Base-by-base conservation (phyloP, 2,113 vertebrate species). In the Emydocephalus ijimae region DNA sequence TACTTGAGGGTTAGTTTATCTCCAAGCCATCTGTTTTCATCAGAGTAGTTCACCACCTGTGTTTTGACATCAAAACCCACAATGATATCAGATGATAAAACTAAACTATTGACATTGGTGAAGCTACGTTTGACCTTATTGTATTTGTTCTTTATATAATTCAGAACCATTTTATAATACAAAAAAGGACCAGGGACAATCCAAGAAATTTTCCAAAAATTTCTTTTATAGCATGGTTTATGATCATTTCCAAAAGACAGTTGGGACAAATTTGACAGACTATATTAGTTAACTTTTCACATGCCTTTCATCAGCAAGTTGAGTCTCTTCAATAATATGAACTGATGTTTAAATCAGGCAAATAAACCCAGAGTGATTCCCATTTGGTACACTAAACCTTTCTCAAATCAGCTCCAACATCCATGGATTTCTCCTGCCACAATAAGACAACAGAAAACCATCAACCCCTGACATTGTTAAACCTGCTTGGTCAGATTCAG, bases 61-160 rank as follows among this genome's bases (percentile, higher is more conserved):
- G 45, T 87, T n/a, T 23, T 91, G 26, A 23, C 20, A 87, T 91
- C 34, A 43, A 23, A 86, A 48, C 15, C 34, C 34, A 81, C 43
- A 86, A 48, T 86, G 85, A 39, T 56, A 88, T n/a, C 86, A 88
- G 69, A 54, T 88, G n/a, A 64, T 54, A n/a, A 87, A 34, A 64
- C 43, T 64, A 52, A 34, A 21, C 21, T 43, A n/a, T 56, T 89
- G 20, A 29, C 89, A 90, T 81, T 39, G 34, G 23, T 90, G 61
- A 92, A 86, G 2, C 81, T 56, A 39, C 57, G 64, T 74, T 55
- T 91, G 55, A 86, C 0, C 0, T 85, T 9, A 39, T 0, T 85
- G 93, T 57, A 94, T 55, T 93, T 9, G 90, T 12, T 59, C 1
- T 69, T 15, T 0, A 9, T 43, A 54, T n/a, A 89, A 88, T 9